Evolutionary conservation across 1,140 invertebrate species (phyloP), one percentile per base, ranked within the genome.

Genomic region (Drosophila athabasca): DNA sequence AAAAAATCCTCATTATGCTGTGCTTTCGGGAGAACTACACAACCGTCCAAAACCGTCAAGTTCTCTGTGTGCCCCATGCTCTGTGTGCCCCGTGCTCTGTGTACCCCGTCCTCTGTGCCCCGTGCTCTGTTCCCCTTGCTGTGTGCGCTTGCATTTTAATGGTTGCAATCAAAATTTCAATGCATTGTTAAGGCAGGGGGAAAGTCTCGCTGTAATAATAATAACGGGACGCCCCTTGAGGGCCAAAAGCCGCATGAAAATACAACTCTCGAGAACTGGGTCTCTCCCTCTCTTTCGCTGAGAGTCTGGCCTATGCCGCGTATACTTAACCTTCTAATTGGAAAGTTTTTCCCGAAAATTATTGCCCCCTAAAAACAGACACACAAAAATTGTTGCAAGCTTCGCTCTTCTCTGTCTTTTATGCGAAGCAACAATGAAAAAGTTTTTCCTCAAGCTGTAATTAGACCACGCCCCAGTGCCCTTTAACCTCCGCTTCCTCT

Each of bases 141-240:
- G 17, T 19, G 17, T 19, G 65, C 50, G 62, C 82, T 78, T 87
- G 82, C 82, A 88, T 82, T 87, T 87, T 87, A 87, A 87, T 87
- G 79, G 75, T 68, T 79, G 82, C 83, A 87, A 87, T 88, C 78
- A 87, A 84, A 82, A 87, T 82, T 87, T 76, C 49, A 72, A 79
- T 88, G 82, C 83, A 85, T 81, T 84, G 81, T 78, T 81, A 69
- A 57, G 39, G 1, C 0, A 19, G 19, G 11, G 35, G 1, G 13
- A 39, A 39, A 53, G 51, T 19, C 51, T 22, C 13, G 53, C 31
- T 31, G 2, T 31, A 31, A 31, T 31, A 31, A 31, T 3, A 31
- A 31, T 3, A 31, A 31, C 35, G 5, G 35, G 3, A 39, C 13
- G 4, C 9, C 35, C 35, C 35, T 13, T 11, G 35, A 39, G 35